Conservation (phyloP, 2,113 vertebrate species). For the Megaceryle torquata region DNA sequence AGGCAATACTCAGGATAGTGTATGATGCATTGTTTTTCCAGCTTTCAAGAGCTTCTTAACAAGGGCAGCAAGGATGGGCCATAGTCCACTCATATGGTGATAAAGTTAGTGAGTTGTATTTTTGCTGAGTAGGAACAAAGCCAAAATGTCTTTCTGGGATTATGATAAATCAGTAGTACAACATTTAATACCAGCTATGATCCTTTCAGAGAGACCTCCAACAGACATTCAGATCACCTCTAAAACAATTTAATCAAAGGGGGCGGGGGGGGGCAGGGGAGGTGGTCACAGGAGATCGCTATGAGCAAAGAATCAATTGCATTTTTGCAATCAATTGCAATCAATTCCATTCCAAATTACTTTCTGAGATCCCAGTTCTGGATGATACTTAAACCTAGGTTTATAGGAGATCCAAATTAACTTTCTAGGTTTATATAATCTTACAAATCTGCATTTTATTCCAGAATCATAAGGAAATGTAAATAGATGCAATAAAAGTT, state of each 20-base stretch:
- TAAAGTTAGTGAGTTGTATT: not conserved
- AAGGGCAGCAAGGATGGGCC: not conserved
- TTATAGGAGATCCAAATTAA: not conserved
- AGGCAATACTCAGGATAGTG: not conserved
- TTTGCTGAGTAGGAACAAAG: not conserved
- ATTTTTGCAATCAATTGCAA: not conserved
- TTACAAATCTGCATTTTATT: not conserved
- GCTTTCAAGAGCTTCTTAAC: not conserved
- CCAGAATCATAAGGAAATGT: not conserved
- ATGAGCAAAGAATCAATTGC: not conserved
- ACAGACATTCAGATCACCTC: not conserved
- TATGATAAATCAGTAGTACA: not conserved
- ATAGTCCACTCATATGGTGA: not conserved
- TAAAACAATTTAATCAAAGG: not conserved
- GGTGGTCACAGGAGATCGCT: not conserved
- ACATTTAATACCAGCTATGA: not conserved
- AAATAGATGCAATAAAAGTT: not conserved
- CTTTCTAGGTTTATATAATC: not conserved
- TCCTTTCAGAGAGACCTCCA: not conserved
- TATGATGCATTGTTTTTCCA: not conserved
- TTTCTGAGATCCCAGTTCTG: not conserved
- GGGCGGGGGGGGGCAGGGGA: too few relatives aligned
- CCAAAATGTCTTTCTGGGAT: not conserved
- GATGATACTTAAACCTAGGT: not conserved
- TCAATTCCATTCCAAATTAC: not conserved